Conservation (phyloP, 2,888 invertebrate species). For the Drosophila maculinotata region DNA sequence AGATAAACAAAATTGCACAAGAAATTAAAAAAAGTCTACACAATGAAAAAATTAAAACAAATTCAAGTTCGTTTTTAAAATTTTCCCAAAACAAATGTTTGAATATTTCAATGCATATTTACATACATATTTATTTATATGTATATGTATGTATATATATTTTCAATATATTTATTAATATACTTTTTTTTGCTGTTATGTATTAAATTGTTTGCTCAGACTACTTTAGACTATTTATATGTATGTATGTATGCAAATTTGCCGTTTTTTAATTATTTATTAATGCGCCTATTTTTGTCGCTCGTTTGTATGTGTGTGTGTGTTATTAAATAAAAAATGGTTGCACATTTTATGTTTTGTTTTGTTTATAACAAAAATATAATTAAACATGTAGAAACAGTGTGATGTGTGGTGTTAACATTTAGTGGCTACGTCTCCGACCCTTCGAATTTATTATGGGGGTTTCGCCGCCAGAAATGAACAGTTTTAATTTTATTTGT, state of each 20-base stretch:
- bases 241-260: slow-evolving; percentile 37
- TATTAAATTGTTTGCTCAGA: slow-evolving; percentile 62
- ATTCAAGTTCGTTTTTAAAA: not conserved
- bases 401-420: slow-evolving; percentile 64
- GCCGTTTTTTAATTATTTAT: slow-evolving; percentile 39
- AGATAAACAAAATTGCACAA: slow-evolving; percentile 67
- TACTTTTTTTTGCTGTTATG: slow-evolving; percentile 30
- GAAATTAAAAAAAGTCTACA: slow-evolving; percentile 15
- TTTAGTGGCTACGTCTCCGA: slow-evolving; percentile 20
- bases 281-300: slow-evolving; percentile 56
- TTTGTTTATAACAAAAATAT: slow-evolving; percentile 32
- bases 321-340: slow-evolving; percentile 23
- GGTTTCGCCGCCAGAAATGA: slow-evolving; percentile 24
- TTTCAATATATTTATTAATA: slow-evolving; percentile 36
- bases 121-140: slow-evolving; percentile 19
- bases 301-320: slow-evolving; percentile 25
- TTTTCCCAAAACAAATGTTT: slow-evolving; percentile 4
- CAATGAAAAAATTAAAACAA: slow-evolving; percentile 5
- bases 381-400: slow-evolving; percentile 52
- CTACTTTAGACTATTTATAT: slow-evolving; percentile 73
- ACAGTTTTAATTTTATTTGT: slow-evolving; percentile 46
- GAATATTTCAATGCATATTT: slow-evolving; percentile 26
- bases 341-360: slow-evolving; percentile 19
- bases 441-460: not conserved
- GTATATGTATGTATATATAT: slow-evolving; percentile 26